phyloP scores from a whole-genome alignment of 2,797 vertebrate species.

The Sebastes matsubarae region DNA sequence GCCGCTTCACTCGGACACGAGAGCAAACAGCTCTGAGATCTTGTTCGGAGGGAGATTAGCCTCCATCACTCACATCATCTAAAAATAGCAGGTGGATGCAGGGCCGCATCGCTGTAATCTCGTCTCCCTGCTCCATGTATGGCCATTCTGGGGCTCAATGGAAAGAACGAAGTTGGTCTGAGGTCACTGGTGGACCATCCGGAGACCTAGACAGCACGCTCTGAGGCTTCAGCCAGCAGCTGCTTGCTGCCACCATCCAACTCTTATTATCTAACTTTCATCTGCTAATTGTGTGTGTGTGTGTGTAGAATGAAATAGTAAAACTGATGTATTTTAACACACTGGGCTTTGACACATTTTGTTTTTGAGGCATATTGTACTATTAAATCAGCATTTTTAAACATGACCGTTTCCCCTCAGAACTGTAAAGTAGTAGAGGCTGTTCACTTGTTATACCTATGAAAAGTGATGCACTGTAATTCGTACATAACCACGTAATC shows the following conservation, averaged over 20 bases:
- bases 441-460: no score
- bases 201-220: conserved; percentile 24
- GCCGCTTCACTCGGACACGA: conserved; percentile 3
- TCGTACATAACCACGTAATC: no score
- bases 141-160: conserved; percentile 55
- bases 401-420: background rate
- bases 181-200: conserved; percentile 46
- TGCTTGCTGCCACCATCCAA: background rate
- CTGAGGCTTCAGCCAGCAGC: conserved; percentile 13
- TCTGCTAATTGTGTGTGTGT: background rate
- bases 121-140: conserved; percentile 67
- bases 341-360: background rate
- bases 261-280: background rate
- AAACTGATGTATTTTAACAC: background rate
- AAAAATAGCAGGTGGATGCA: conserved; percentile 71
- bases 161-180: conserved; percentile 50
- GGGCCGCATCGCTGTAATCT: conserved; percentile 40
- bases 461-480: no score
- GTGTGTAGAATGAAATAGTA: background rate
- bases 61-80: conserved; percentile 45
- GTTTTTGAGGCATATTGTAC: background rate
- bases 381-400: background rate
- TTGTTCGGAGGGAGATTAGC: conserved; percentile 54
- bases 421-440: background rate
- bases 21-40: conserved; percentile 19